Base-by-base conservation (phyloP, 2,888 invertebrate species). In the Drosophila phalerata region DNA sequence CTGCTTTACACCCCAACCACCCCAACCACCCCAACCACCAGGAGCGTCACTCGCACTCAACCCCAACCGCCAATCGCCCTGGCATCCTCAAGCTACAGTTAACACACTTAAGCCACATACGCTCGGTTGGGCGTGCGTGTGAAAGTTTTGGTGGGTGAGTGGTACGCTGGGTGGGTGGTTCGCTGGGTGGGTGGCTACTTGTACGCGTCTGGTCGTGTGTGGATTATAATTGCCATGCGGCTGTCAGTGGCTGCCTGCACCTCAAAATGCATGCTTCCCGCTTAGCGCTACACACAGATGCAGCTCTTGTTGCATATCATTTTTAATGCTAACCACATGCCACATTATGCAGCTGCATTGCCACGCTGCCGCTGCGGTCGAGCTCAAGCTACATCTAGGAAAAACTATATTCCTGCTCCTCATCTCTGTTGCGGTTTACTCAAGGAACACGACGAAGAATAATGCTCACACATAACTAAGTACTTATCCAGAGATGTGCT, bases 301-400 rank as follows among this genome's bases (percentile, higher is more conserved):
- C 22, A 60, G 56, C 75, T 89, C 78, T 73, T 79, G 87, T 80
- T 87, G 85, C 88, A 87, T 87, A 87, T 90, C 88, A 87, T 89
- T 87, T 89, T 88, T 88, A 89, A 90, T 87, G 89, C 90, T 88
- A 90, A 85, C 88, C 90, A 77, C 90, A 90, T 74, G 89, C 88
- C 85, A 77, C 89, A 85, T 87, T 85, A 88, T 90, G 77, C 85
- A 79, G 82, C 87, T 78, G 85, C 81, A 88, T 76, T 79, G 83
- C 88, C 81, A 79, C 84, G 70, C 73, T 77, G 69, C 77, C 73
- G 76, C 73, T 89, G 89, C 67, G 88, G 85, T 88, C 73, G 60
- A 57, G 61, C 64, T 81, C 22, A 43, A 69, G 60, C 63, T 61
- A 40, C 62, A 28, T 45, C 45, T 45, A 19, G 25, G 34, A 74